phyloP scores from a whole-genome alignment of 2,888 invertebrate genomes.

The Isotomurus palustris region DNA sequence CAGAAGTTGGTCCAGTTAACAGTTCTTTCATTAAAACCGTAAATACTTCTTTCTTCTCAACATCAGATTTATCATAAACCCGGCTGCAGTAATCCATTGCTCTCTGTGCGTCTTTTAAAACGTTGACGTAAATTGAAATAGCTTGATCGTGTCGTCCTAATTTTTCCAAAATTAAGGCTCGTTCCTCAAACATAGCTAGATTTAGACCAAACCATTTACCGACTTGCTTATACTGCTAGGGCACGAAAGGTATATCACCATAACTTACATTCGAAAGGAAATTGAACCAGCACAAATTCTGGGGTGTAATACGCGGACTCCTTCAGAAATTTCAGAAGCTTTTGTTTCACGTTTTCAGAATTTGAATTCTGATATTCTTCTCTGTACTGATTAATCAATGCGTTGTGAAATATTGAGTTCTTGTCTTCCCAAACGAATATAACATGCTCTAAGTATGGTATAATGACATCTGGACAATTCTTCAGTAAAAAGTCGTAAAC shows the following conservation, averaged over 20 bases:
- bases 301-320: constrained; percentile 76
- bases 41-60: constrained; percentile 52
- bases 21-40: constrained; percentile 60
- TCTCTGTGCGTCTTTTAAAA: constrained; percentile 72
- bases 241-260: neutral
- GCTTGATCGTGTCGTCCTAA: constrained; percentile 89
- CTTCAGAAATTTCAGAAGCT: constrained; percentile 73
- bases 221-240: neutral
- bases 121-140: constrained; percentile 82
- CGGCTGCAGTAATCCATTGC: constrained; percentile 81
- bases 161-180: constrained; percentile 88
- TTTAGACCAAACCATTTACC: neutral
- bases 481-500: constrained; percentile 83
- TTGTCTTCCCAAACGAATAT: constrained; percentile 84
- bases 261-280: constrained; percentile 66
- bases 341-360: constrained; percentile 57
- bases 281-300: constrained; percentile 77
- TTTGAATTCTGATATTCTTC: constrained; percentile 58
- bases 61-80: constrained; percentile 54
- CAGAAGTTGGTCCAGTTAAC: constrained; percentile 53
- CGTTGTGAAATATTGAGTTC: constrained; percentile 82
- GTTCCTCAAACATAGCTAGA: constrained; percentile 77
- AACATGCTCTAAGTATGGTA: constrained; percentile 92
- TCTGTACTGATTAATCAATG: constrained; percentile 80
- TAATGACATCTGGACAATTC: constrained; percentile 71